Evolutionary conservation across 2,113 vertebrate species (phyloP), one percentile per base, ranked within the genome.

Genomic region (Rissa tridactyla): DNA sequence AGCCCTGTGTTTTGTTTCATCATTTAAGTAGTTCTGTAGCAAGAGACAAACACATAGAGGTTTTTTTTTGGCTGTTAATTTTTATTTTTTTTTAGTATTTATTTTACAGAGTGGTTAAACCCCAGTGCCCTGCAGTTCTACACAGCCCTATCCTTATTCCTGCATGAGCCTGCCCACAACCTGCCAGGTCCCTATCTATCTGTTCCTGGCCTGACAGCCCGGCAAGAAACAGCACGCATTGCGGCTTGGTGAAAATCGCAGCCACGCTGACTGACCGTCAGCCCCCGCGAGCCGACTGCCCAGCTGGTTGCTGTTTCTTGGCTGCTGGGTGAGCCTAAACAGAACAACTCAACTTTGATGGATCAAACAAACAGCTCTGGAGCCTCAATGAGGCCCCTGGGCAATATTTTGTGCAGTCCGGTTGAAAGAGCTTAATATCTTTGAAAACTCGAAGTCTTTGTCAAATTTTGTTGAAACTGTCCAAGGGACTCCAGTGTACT

Each of bases 381-480:
- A 94, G 73, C 14, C 52, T 57, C 20, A 94, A 86, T 73, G 83
- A 84, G 72, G 55, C 64, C 86, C 81, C 60, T 89, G 86, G 77
- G 81, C n/a, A 79, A 75, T 55, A 68, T 60, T 89, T 82, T 57
- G 19, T 75, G 65, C 32, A 75, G 34, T 34, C 77, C 29, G 6
- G n/a, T 91, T 96, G 60, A 86, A 96, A 81, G 69, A 95, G n/a
- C 64, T 88, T 83, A 86, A 23, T 78, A 82, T 75, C 86, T 92
- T 86, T 84, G 72, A 92, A 91, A 95, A 77, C 29, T 81, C 2
- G 0, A 26, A 42, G n/a, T 73, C 76, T 83, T 65, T 78, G 77
- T 95, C 65, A 87, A 94, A 20, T 89, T 79, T 84, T 75, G 11
- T 49, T 94, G 30, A 69, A 87, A 55, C 29, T 65, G 47, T 65